Percentiles rank a stretch among this genome's conserved stretches.
phyloP scores from a whole-genome alignment of 2,888 invertebrate genomes.

The Apomyelois bistriatella region DNA sequence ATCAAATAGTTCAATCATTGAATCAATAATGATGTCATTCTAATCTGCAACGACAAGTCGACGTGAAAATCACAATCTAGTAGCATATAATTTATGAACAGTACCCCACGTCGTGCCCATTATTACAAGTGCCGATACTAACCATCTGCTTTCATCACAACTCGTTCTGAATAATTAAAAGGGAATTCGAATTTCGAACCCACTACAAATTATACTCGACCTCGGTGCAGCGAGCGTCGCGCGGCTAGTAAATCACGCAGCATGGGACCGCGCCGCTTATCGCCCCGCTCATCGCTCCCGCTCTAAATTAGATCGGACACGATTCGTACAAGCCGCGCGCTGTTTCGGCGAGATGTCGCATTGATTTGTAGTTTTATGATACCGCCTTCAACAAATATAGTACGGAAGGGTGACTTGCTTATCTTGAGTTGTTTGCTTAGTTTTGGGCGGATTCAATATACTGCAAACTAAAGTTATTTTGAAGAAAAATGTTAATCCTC shows the following conservation, averaged over 20 bases:
- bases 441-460: too few species aligned
- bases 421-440: too few species aligned
- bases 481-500: too few species aligned
- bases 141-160: too few species aligned
- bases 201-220: not conserved
- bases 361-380: slow-evolving; percentile 53
- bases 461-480: too few species aligned
- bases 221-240: slow-evolving; percentile 17
- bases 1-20: too few species aligned
- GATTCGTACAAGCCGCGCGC: slow-evolving; percentile 28
- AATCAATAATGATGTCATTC: too few species aligned
- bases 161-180: not conserved
- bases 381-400: slow-evolving; percentile 20
- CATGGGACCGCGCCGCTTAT: slow-evolving; percentile 47
- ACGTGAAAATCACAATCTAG: too few species aligned
- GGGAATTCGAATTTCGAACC: not conserved
- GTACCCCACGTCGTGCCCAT: too few species aligned
- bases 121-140: too few species aligned
- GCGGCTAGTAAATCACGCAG: slow-evolving; percentile 61
- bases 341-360: slow-evolving; percentile 32
- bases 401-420: not conserved
- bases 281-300: slow-evolving; percentile 46
- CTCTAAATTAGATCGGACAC: slow-evolving; percentile 62
- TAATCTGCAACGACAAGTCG: too few species aligned
- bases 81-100: too few species aligned